Evolutionary conservation across 2,113 vertebrate genomes (phyloP), one percentile per base, ranked within the genome.

Genomic region (Rattus norvegicus): DNA sequence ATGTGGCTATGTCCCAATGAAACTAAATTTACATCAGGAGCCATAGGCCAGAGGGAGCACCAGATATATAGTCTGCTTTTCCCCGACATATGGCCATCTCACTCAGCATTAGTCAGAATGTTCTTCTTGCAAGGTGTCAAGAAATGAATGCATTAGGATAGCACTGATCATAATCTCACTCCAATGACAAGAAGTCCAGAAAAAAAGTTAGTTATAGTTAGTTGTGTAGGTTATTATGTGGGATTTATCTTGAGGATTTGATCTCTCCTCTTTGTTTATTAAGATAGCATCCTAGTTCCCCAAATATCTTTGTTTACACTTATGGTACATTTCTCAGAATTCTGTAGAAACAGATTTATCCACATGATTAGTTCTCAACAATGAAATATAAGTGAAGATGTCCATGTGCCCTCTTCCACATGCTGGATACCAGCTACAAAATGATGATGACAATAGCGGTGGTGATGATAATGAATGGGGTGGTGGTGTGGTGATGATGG

Each of bases 21-120:
- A 94, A 83, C 63, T 77, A 65, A 69, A 88, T 49, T 88, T 72
- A 33, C 20, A 96, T 30, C 30, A 52, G 39, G 28, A 69, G 70
- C 17, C 72, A 43, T 20, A 56, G 59, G 54, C 24, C 26, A 76
- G 33, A 93, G 90, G 20, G 16, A 17, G 65, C 2, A 5, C 54
- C n/a, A 16, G 19, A 26, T 70, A n/a, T 59, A 47, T 7, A 43
- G 79, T 67, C 73, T 65, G 20, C 9, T 47, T 30, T 43, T 1
- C 3, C 3, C 4, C 77, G n/a, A 11, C 83, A 47, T 87, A n/a
- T 54, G 26, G 14, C 12, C 24, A 43, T 67, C 4, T 9, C 61
- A 84, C 4, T 9, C 61, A 84, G 22, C 36, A 16, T 94, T 43
- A 56, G 33, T 81, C 39, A 56, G 79, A 86, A 76, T 63, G 11